Base-by-base conservation (phyloP, 2,113 vertebrate species). In the Charadrius vociferus region DNA sequence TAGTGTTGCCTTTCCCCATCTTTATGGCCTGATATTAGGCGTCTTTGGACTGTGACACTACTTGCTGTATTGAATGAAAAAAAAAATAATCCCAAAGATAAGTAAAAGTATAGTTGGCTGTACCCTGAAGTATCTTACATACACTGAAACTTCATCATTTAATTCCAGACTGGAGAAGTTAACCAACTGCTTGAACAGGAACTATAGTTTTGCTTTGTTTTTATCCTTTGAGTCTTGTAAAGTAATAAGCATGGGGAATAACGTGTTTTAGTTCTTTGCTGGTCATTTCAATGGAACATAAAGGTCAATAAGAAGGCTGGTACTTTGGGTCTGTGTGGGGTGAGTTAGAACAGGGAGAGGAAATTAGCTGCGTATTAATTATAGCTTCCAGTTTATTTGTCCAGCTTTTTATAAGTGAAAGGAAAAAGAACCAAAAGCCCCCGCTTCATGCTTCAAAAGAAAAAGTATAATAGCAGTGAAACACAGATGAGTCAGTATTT, bases 401-500 rank as follows among this genome's bases (percentile, higher is more conserved):
- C 89, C 34, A 87, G 41, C 55, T 45, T 89, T 80, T 72, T 81
- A 41, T 29, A 74, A 92, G 24, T 85, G 89, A 84, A 75, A 93
- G 88, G 32, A 79, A 59, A 52, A 81, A 78, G 14, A 27, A 71
- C 12, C 8, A 66, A 49, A 86, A 84, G 82, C 75, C 0, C 20
- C 17, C 16, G 14, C 24, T 89, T 85, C 4, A 12, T 93, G 32
- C 58, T 95, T 84, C 50, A 65, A 87, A 90, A 91, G 78, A 66
- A 89, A 92, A 97, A 97, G 68, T 85, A 62, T 85, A 81, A 90
- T 50, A 88, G 61, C 59, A 79, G 58, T 61, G 55, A 87, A 93
- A 77, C 37, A 85, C 53, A 73, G 79, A 95, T 93, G 93, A 97
- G 78, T 97, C 97, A 97, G 63, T 95, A 89, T 96, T 88, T 98